phyloP scores from a whole-genome alignment of 2,888 invertebrate species.

The Melieria omissa region DNA sequence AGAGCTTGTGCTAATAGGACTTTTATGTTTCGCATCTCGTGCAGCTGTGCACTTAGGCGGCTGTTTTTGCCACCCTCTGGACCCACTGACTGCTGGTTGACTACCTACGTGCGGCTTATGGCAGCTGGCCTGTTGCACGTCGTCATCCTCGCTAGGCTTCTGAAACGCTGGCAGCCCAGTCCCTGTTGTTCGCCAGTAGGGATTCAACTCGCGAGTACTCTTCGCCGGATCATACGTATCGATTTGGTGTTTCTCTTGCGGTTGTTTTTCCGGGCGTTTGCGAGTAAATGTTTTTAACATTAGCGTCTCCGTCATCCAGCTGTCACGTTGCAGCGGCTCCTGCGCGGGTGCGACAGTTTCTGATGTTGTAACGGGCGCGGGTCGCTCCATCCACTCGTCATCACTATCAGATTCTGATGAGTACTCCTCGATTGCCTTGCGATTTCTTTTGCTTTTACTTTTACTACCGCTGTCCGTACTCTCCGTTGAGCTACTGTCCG shows the following conservation, averaged over 20 bases:
- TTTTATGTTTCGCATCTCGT: not conserved
- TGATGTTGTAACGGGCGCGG: not conserved
- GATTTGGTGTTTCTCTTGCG: slow-evolving; percentile 69
- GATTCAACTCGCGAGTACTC: slow-evolving; percentile 85
- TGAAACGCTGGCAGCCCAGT: slow-evolving; percentile 77
- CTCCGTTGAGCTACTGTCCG: not conserved
- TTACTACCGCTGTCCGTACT: slow-evolving; percentile 7
- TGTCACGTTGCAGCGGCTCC: slow-evolving; percentile 70
- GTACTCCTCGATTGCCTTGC: not conserved
- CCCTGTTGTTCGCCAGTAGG: slow-evolving; percentile 92
- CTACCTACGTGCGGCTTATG: not conserved
- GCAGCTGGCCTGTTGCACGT: slow-evolving; percentile 14
- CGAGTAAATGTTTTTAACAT: slow-evolving; percentile 64
- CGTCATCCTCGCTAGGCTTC: slow-evolving; percentile 64
- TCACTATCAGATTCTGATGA: slow-evolving; percentile 18
- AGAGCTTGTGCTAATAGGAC: no score
- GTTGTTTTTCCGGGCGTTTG: slow-evolving; percentile 66
- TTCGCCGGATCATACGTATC: slow-evolving; percentile 77
- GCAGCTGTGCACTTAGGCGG: not conserved
- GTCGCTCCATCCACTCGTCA: slow-evolving; percentile 72
- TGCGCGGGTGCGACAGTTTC: slow-evolving; percentile 25
- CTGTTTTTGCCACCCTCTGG: slow-evolving; percentile 39
- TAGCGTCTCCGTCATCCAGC: slow-evolving; percentile 81
- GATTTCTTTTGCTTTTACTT: not conserved
- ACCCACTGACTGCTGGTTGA: not conserved